A percentile compares a stretch with the other conserved stretches of the same genome.
Conservation (phyloP, 1,140 invertebrate genomes). For the Temnothorax curvispinosus region DNA sequence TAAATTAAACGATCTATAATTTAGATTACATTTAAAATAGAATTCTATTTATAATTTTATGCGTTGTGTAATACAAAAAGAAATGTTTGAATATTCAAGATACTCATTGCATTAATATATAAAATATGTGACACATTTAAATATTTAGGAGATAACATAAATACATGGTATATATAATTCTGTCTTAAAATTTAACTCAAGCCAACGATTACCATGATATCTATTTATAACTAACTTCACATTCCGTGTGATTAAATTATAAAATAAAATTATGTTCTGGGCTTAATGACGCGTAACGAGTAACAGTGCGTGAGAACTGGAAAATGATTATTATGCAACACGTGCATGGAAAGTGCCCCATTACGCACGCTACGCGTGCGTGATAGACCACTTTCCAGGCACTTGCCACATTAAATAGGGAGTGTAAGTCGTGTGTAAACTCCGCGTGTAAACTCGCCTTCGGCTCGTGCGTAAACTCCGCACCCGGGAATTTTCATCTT, state of each 20-base stretch:
- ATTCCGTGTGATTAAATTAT: slow-evolving; percentile 12
- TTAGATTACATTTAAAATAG: background rate
- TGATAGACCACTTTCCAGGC: too few species aligned
- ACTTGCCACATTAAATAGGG: too few species aligned
- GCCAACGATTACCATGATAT: background rate
- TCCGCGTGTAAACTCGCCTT: too few species aligned
- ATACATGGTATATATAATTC: background rate
- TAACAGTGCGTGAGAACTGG: slow-evolving; percentile 28
- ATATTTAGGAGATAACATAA: background rate
- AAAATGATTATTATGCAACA: background rate
- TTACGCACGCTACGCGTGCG: too few species aligned
- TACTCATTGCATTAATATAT: background rate
- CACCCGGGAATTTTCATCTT: too few species aligned
- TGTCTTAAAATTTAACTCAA: background rate
- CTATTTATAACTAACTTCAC: background rate
- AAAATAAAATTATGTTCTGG: background rate
- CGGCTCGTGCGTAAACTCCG: too few species aligned
- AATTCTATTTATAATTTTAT: background rate
- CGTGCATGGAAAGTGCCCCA: too few species aligned
- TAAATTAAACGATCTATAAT: background rate
- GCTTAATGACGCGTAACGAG: slow-evolving; percentile 26
- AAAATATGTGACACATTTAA: background rate
- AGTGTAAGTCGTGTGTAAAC: too few species aligned
- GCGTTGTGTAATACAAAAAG: background rate
- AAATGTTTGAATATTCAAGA: background rate